Evolutionary conservation across 2,888 invertebrate genomes (phyloP).

Genomic region (Drosophila aldrichi): DNA sequence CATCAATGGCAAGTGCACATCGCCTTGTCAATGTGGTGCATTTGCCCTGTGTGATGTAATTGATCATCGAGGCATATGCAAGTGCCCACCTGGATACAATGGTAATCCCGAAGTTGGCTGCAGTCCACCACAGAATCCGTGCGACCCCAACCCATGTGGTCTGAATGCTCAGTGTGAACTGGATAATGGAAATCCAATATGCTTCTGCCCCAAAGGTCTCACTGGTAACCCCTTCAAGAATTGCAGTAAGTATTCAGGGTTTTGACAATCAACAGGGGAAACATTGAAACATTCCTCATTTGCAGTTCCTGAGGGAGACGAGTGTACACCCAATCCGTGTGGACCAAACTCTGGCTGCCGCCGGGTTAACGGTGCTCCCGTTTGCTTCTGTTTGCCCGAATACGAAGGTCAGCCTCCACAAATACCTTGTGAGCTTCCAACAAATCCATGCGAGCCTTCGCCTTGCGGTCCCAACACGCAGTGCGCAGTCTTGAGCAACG

Average conservation of each 20-base stretch:
- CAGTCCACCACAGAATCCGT: slow-evolving; percentile 91
- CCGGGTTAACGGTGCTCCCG: slow-evolving; percentile 90
- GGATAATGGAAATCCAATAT: slow-evolving; percentile 94
- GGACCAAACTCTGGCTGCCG: slow-evolving; percentile 94
- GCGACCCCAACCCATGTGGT: slow-evolving; percentile 95
- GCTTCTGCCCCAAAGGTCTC: slow-evolving; percentile 94
- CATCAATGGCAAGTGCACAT: slow-evolving; percentile 90
- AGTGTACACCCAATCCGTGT: slow-evolving; percentile 93
- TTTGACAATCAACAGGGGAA: neutral
- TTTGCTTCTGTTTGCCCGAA: slow-evolving; percentile 95
- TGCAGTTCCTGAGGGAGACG: slow-evolving; percentile 94
- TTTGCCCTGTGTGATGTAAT: slow-evolving; percentile 93
- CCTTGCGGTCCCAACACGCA: slow-evolving; percentile 96
- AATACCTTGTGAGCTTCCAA: slow-evolving; percentile 89
- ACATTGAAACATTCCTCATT: slow-evolving; percentile 50
- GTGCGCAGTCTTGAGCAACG: slow-evolving; percentile 91
- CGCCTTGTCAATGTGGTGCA: slow-evolving; percentile 92
- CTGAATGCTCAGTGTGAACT: slow-evolving; percentile 93
- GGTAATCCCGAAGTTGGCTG: slow-evolving; percentile 92
- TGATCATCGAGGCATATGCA: slow-evolving; percentile 92
- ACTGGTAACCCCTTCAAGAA: slow-evolving; percentile 96
- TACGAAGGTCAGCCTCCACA: slow-evolving; percentile 94
- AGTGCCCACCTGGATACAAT: slow-evolving; percentile 92
- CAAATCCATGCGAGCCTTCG: slow-evolving; percentile 93
- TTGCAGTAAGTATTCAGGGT: slow-evolving; percentile 90